Evolutionary conservation across 1,140 invertebrate genomes (phyloP).

Genomic region (Drosophila insularis): DNA sequence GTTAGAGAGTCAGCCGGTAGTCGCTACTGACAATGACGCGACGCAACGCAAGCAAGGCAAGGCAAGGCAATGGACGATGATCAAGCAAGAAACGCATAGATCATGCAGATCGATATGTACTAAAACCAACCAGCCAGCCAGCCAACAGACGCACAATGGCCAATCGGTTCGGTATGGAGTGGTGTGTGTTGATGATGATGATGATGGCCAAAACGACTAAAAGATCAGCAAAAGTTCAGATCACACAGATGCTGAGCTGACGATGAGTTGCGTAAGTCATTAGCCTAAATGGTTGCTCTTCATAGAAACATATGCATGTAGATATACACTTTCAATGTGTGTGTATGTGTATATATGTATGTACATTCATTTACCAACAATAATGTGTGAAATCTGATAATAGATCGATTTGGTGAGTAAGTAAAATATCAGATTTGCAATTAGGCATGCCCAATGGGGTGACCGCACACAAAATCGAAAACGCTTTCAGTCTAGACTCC

Average conservation of each 20-base stretch:
- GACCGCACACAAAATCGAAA: not conserved
- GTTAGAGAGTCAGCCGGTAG: conserved; percentile 55
- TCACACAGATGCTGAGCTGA: conserved; percentile 29
- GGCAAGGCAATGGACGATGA: conserved; percentile 45
- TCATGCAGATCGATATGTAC: conserved; percentile 27
- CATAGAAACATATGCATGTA: not conserved
- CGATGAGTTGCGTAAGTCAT: conserved; percentile 72
- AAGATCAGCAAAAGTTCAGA: conserved; percentile 53
- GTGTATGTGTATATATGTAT: too few relatives aligned
- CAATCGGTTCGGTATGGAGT: conserved; percentile 33
- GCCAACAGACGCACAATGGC: conserved; percentile 46
- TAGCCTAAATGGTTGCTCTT: conserved; percentile 66
- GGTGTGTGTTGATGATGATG: not conserved
- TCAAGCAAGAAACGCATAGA: conserved; percentile 46
- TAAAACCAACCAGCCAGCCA: not conserved
- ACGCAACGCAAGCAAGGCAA: too few relatives aligned
- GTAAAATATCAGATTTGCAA: not conserved
- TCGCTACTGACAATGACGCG: conserved; percentile 73
- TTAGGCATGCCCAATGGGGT: not conserved
- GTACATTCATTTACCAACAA: not conserved
- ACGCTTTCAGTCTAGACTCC: too few relatives aligned
- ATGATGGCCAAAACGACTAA: conserved; percentile 19
- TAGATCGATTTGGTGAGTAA: conserved; percentile 45
- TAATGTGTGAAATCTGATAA: conserved; percentile 73
- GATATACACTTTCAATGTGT: too few relatives aligned